Evolutionary conservation across 1,140 invertebrate genomes (phyloP).

Genomic region (Mycetomoellerius zeteki): DNA sequence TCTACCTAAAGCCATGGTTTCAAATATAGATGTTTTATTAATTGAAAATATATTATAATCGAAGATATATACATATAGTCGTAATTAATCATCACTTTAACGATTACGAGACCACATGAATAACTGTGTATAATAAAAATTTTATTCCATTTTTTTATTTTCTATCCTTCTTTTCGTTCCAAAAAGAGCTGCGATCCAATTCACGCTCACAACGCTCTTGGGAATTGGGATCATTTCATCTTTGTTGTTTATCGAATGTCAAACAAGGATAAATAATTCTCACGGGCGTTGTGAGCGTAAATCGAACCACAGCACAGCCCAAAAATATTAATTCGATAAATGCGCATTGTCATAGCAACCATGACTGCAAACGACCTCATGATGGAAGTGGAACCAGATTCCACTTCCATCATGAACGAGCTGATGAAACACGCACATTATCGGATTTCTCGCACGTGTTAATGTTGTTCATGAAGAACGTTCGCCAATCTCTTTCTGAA

Average conservation of each 20-base stretch:
- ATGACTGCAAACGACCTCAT: constrained; percentile 16
- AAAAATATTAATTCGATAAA: constrained; percentile 67
- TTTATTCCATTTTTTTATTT: neutral
- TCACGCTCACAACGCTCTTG: too few relatives aligned
- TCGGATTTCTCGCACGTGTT: constrained; percentile 29
- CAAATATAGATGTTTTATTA: neutral
- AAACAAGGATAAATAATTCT: too few relatives aligned
- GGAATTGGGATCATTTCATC: too few relatives aligned
- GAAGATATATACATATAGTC: neutral
- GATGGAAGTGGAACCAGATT: too few relatives aligned
- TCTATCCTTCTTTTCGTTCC: neutral
- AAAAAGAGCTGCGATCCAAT: too few relatives aligned
- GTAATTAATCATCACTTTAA: neutral
- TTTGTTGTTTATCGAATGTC: too few relatives aligned
- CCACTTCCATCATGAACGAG: neutral
- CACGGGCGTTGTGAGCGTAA: too few relatives aligned
- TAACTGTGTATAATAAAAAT: neutral
- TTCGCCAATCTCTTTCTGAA: neutral
- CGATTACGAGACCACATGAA: neutral
- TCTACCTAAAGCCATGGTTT: neutral
- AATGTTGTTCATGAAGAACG: neutral
- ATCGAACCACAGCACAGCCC: too few relatives aligned
- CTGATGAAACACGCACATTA: neutral
- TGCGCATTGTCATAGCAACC: constrained; percentile 68
- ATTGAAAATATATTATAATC: neutral